Evolutionary conservation across 2,888 invertebrate genomes (phyloP), one percentile per base, ranked within the genome.

Genomic region (Zygaena filipendulae): DNA sequence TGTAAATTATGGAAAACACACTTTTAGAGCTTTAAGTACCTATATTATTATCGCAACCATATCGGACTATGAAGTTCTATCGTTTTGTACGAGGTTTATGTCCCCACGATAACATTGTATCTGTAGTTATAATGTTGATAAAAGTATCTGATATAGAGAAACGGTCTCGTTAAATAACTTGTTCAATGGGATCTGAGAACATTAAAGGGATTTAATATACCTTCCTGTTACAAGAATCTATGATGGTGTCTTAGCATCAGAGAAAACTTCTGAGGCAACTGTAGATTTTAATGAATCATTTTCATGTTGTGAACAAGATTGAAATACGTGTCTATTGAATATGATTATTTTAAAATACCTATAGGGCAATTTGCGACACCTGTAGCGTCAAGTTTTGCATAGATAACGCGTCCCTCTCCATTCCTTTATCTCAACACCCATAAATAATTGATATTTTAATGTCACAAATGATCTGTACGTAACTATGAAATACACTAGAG

Each of bases 381-480:
- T 39, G 42, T 40, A 39, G 38, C 35, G 38, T 39, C 39, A 40
- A 53, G 53, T 57, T 62, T 60, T 48, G 54, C 55, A 57, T 55
- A 54, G 51, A 54, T 46, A 55, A 61, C 51, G 49, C 48, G 45
- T 52, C 55, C 59, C 58, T 55, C 59, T 60, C 52, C 52, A 47
- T 55, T 51, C 49, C 59, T 74, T n/a, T n/a, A 74, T 75, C 74
- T 68, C 59, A 57, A 56, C 60, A 54, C 71, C n/a, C 56, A 74
- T 77, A 75, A 75, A 75, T 75, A 71, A 75, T 74, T 72, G 72
- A 75, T 77, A 77, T 77, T 77, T 71, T 71, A 74, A 72, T 74
- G 74, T 71, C 75, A 71, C 75, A 74, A 74, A 75, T 74, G 70
- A 72, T 75, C 74, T 72, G 74, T 72, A 64, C 63, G 69, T 72